phyloP scores from a whole-genome alignment of 2,888 invertebrate species.

The Dorcus parallelipipedus region DNA sequence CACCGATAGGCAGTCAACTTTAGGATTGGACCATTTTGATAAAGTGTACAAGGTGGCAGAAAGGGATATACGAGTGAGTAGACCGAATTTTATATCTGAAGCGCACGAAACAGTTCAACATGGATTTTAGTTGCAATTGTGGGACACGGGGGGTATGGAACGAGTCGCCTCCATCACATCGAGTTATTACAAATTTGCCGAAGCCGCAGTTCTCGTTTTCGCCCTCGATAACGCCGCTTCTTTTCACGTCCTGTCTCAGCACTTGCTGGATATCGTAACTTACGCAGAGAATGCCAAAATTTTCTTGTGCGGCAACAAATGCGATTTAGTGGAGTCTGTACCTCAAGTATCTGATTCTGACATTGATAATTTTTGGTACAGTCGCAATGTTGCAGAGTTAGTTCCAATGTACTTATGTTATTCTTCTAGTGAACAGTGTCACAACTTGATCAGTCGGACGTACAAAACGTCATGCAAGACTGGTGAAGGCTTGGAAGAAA shows the following conservation, averaged over 20 bases:
- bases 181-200: slow-evolving; percentile 93
- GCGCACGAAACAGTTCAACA: too few relatives aligned
- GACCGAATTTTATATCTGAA: slow-evolving; percentile 3
- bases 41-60: slow-evolving; percentile 70
- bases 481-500: slow-evolving; percentile 82
- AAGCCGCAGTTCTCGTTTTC: slow-evolving; percentile 90
- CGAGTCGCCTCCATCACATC: slow-evolving; percentile 92
- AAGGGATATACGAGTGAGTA: slow-evolving; percentile 71
- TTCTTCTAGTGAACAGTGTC: slow-evolving; percentile 78
- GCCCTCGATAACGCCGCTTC: slow-evolving; percentile 87
- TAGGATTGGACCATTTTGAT: slow-evolving; percentile 88
- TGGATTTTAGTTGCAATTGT: slow-evolving; percentile 75
- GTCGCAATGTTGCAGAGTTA: slow-evolving; percentile 10
- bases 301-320: slow-evolving; percentile 90
- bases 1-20: slow-evolving; percentile 79
- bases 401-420: not conserved
- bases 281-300: slow-evolving; percentile 95
- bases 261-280: slow-evolving; percentile 88
- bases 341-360: slow-evolving; percentile 83
- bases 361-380: slow-evolving; percentile 82
- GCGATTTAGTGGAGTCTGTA: slow-evolving; percentile 61
- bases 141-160: slow-evolving; percentile 98
- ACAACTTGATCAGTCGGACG: slow-evolving; percentile 81
- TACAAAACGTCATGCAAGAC: slow-evolving; percentile 90
- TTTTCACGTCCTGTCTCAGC: slow-evolving; percentile 88